phyloP scores from a whole-genome alignment of 1,140 invertebrate species.

The Phocides pigmalion region DNA sequence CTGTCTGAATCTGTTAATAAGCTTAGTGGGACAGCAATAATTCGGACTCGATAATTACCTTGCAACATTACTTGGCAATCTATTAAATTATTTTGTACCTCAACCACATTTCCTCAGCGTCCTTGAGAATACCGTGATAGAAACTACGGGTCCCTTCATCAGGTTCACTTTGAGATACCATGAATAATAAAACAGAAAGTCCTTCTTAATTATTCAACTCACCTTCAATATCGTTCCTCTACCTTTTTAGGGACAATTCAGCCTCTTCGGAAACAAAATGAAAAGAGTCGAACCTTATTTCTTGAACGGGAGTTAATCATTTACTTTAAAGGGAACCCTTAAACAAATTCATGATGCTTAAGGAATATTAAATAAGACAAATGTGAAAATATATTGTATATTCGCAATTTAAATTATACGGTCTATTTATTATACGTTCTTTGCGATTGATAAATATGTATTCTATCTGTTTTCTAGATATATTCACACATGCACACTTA shows the following conservation, averaged over 20 bases:
- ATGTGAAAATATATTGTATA: background rate
- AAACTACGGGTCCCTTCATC: constrained; percentile 6
- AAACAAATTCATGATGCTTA: background rate
- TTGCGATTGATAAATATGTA: too few species aligned
- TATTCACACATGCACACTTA: too few species aligned
- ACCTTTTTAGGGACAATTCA: constrained; percentile 18
- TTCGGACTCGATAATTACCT: too few species aligned
- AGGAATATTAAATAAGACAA: background rate
- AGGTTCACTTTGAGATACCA: constrained; percentile 17
- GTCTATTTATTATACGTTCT: too few species aligned
- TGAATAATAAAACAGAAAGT: constrained; percentile 22
- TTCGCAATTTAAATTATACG: too few species aligned
- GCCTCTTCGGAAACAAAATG: constrained; percentile 25
- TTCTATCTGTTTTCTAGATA: too few species aligned
- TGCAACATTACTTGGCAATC: too few species aligned
- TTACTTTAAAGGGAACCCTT: background rate
- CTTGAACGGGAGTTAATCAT: constrained; percentile 18
- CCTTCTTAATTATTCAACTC: constrained; percentile 28
- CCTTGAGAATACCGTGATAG: constrained; percentile 8
- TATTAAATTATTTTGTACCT: constrained; percentile 6
- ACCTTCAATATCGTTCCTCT: constrained; percentile 26
- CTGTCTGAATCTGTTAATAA: too few species aligned
- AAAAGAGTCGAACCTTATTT: constrained; percentile 14
- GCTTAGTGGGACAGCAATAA: too few species aligned
- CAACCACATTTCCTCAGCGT: background rate